Conservation (phyloP, 2,797 vertebrate genomes). For the Myiothlypis chrysogaster region DNA sequence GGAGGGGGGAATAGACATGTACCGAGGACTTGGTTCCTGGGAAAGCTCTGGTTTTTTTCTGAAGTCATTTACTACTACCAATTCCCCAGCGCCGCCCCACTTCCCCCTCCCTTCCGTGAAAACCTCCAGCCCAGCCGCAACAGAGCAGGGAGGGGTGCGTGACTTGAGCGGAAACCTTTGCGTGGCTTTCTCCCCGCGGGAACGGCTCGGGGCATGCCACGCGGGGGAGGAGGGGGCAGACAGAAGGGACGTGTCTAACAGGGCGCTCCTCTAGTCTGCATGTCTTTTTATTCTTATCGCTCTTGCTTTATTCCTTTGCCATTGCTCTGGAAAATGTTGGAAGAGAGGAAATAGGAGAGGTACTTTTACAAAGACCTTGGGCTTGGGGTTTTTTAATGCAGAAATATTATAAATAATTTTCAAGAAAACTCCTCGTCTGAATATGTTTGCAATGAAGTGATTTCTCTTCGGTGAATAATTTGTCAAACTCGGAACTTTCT, state of each 20-base stretch:
- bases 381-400: not conserved
- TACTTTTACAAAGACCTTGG: not conserved
- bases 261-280: not conserved
- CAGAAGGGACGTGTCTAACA: not conserved
- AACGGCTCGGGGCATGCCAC: not conserved
- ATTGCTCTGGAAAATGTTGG: not conserved
- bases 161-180: constrained; percentile 8
- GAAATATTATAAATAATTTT: not conserved
- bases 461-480: not conserved
- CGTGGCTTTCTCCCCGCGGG: constrained; percentile 3
- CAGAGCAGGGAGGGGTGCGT: not conserved
- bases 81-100: not conserved
- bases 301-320: not conserved
- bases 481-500: not conserved
- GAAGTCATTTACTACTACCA: not conserved
- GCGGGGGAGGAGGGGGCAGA: not conserved
- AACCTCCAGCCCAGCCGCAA: not conserved
- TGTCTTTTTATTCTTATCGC: not conserved
- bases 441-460: not conserved
- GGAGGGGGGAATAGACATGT: not conserved
- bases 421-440: not conserved
- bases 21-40: not conserved
- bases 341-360: not conserved
- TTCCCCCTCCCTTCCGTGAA: not conserved
- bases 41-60: constrained; percentile 7